These are phyloP conservation scores for Phocoena phocoena DNA, from an alignment of 2,113 vertebrate genomes.

Conservation along the genomic window DNA sequence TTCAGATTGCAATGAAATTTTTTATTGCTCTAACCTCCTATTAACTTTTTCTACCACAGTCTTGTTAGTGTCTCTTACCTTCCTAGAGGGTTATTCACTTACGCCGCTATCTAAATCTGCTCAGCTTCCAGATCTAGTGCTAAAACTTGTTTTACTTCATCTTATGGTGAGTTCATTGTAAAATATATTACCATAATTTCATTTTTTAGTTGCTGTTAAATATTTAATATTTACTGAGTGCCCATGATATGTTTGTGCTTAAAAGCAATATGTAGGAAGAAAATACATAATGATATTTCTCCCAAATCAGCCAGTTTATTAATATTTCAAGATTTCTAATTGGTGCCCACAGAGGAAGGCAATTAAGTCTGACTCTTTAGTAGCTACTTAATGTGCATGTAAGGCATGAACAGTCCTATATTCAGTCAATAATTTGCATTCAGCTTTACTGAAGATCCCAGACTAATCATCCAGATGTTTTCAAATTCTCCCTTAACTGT, in stretches of 20 bases:
- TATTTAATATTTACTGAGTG: slow-evolving; percentile 70
- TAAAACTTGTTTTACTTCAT: slow-evolving; percentile 56
- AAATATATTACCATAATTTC: slow-evolving; percentile 69
- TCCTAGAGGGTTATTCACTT: neutral
- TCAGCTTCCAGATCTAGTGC: neutral
- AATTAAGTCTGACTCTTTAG: slow-evolving; percentile 32
- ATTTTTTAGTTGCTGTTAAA: slow-evolving; percentile 67
- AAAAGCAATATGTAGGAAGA: slow-evolving; percentile 31
- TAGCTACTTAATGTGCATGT: neutral
- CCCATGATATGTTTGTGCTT: slow-evolving; percentile 30
- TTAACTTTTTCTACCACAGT: slow-evolving; percentile 3
- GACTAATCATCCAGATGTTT: neutral
- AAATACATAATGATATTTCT: slow-evolving; percentile 31
- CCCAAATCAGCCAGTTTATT: slow-evolving; percentile 61
- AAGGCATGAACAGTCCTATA: neutral
- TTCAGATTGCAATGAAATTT: neutral
- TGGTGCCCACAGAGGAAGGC: slow-evolving; percentile 32
- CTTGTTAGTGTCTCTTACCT: neutral
- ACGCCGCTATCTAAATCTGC: neutral
- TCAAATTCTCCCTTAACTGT: neutral
- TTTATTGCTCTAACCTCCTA: neutral
- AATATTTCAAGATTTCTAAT: slow-evolving; percentile 69
- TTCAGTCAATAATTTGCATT: neutral
- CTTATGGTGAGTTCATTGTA: slow-evolving; percentile 43
- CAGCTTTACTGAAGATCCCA: neutral